Base-by-base conservation (phyloP, 2,797 vertebrate genomes). In the Cichlasoma orientale region DNA sequence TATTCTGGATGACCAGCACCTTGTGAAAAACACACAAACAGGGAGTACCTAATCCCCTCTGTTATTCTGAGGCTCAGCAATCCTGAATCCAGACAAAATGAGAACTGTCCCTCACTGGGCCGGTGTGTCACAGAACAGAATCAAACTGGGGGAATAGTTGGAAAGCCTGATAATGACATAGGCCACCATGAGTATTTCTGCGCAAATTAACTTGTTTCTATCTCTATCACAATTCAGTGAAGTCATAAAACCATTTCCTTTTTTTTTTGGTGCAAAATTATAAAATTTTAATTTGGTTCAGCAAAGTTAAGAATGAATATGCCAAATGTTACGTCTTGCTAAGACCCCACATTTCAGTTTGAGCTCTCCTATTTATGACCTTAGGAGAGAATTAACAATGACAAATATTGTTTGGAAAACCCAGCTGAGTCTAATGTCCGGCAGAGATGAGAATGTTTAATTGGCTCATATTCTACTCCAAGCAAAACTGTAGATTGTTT, bases 61-160 rank as follows among this genome's bases (percentile, higher is more conserved):
- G 77, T 82, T 87, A 90, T 82, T 89, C 75, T 56, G 74, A 74
- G 80, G 44, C 82, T 86, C 72, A 80, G 56, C 83, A 80, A 80
- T 85, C 87, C 86, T 81, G 80, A 93, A 91, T 90, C 83, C 84
- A 82, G 89, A 91, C 83, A 84, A 92, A 92, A 92, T 85, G 83
- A 90, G 86, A 85, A 77, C 50, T 57, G 81, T 78, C 84, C 56
- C 86, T 91, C 83, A 75, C 82, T 73, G 79, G 71, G 86, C 79
- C 7, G 41, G 69, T n/a, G 23, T 72, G 82, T 92, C 82, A 84
- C 78, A 68, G 78, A 77, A 36, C 31, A 74, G 56, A 72, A 72
- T 77, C 36, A 27, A 82, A 77, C 77, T 86, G 27, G 56, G 70
- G 68, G 88, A 58, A 73, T 33, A 52, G 75, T 53, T 86, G 86